A percentile compares a stretch with the other conserved stretches of the same genome.
Evolutionary conservation across 2,113 vertebrate genomes (phyloP).

Genomic region (Cettia cetti): DNA sequence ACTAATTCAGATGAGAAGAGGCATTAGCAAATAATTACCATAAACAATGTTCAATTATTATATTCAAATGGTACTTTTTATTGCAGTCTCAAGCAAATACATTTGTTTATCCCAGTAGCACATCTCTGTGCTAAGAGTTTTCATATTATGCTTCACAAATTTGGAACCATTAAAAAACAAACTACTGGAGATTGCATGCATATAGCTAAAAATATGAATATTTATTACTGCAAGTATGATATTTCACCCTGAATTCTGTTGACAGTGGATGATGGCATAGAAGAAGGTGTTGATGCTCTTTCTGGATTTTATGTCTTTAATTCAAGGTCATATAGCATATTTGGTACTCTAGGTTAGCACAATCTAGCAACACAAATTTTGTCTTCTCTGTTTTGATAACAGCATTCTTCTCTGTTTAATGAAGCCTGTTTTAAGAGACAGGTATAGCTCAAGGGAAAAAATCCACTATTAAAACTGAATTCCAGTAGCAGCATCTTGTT

Average conservation of each 20-base stretch:
- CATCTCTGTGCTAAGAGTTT: not conserved
- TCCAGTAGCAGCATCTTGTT: not conserved
- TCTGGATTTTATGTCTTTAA: not conserved
- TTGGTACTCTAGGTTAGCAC: not conserved
- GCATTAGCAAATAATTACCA: constrained; percentile 3
- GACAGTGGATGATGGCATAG: not conserved
- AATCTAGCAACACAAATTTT: not conserved
- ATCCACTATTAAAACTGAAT: not conserved
- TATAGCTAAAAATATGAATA: not conserved
- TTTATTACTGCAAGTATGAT: not conserved
- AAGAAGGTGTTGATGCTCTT: not conserved
- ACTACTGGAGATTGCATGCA: not conserved
- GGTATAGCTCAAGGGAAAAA: not conserved
- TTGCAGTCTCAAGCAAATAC: not conserved
- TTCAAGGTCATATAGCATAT: not conserved
- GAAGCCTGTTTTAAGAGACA: not conserved
- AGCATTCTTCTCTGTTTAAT: not conserved
- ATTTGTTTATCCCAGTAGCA: constrained; percentile 7
- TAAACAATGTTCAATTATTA: constrained; percentile 5
- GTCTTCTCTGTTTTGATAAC: not conserved
- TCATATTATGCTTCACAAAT: not conserved
- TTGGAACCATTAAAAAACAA: not conserved
- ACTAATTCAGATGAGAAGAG: not conserved
- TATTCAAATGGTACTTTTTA: constrained; percentile 26
- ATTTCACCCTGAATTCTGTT: not conserved